Base-by-base conservation (phyloP, 2,797 vertebrate genomes). In the Sarcophilus harrisii region DNA sequence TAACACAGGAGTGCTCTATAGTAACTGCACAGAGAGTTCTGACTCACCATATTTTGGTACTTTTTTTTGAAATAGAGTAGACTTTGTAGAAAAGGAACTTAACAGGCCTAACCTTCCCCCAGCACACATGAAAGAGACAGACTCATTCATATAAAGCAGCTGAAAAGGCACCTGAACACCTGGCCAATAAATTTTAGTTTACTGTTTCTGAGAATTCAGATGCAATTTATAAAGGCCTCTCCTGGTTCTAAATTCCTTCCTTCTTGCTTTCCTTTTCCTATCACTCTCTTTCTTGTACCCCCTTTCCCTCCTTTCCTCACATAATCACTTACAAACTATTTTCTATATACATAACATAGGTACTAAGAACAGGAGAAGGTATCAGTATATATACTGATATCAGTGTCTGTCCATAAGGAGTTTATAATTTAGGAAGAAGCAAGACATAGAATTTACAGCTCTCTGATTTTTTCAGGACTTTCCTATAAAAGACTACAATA, bases 111-210 rank as follows among this genome's bases (percentile, higher is more conserved):
- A 49, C 38, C 38, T 49, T 21, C 10, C 73, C 38, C 21, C 10
- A 87, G 38, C 73, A 49, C 38, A 87, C 73, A 87, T 87, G 38
- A 87, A 87, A 87, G 73, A 9, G 45, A 45, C 73, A 87, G 38
- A 4, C 21, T 9, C 8, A 49, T 49, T 87, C 73, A 87, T 87
- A 87, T 49, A 27, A 87, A 87, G 38, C 73, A 87, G 21, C 38
- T 49, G 73, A 87, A 87, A 87, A 87, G 73, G 73, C 73, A 87
- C 38, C 73, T 87, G 73, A 87, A 87, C 73, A 87, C 73, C 38
- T 87, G 73, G 38, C 38, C 38, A 87, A 24, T 87, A 87, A 87
- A 87, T 87, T 87, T 87, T 87, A 87, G 73, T 87, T 49, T 87
- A 49, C 73, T 87, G 21, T 87, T 87, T 87, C 73, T 87, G 73